Percentiles rank a stretch among this genome's conserved stretches.
phyloP scores from a whole-genome alignment of 2,113 vertebrate genomes.

The Campylomormyrus numenius region DNA sequence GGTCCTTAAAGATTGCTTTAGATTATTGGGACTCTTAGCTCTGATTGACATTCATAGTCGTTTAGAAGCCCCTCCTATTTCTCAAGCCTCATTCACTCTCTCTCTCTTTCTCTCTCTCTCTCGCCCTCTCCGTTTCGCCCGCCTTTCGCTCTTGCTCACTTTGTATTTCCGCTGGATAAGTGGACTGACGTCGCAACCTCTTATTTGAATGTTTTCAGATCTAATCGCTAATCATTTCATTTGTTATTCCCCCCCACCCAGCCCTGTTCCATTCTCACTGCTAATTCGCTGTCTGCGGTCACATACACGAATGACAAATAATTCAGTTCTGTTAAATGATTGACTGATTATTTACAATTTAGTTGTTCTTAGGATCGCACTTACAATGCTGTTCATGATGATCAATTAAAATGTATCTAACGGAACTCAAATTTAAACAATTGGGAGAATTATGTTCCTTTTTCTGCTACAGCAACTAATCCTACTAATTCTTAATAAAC shows the following conservation, averaged over 20 bases:
- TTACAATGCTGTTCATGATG: background rate
- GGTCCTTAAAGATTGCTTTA: conserved; percentile 98
- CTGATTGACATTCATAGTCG: conserved; percentile 98
- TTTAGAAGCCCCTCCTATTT: conserved; percentile 91
- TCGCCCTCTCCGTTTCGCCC: conserved; percentile 35
- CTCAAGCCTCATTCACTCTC: conserved; percentile 71
- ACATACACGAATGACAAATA: conserved; percentile 39
- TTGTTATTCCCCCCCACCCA: conserved; percentile 43
- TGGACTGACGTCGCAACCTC: conserved; percentile 74
- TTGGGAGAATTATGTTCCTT: background rate
- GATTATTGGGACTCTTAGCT: conserved; percentile 94
- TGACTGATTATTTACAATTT: conserved; percentile 32
- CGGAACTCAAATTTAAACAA: background rate
- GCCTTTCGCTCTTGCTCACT: conserved; percentile 48
- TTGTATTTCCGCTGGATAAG: conserved; percentile 49
- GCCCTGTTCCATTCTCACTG: conserved; percentile 33
- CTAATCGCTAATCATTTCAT: conserved; percentile 74
- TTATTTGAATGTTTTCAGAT: conserved; percentile 81
- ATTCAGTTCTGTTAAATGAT: conserved; percentile 41
- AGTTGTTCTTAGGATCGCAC: background rate
- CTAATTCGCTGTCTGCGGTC: conserved; percentile 42
- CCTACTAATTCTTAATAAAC: background rate
- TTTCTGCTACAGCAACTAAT: background rate
- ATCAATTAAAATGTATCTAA: background rate
- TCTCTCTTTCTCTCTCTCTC: conserved; percentile 23